A percentile compares a stretch with the other conserved stretches of the same genome.
Evolutionary conservation across 2,113 vertebrate genomes (phyloP).

Genomic region (Fregata magnificens): DNA sequence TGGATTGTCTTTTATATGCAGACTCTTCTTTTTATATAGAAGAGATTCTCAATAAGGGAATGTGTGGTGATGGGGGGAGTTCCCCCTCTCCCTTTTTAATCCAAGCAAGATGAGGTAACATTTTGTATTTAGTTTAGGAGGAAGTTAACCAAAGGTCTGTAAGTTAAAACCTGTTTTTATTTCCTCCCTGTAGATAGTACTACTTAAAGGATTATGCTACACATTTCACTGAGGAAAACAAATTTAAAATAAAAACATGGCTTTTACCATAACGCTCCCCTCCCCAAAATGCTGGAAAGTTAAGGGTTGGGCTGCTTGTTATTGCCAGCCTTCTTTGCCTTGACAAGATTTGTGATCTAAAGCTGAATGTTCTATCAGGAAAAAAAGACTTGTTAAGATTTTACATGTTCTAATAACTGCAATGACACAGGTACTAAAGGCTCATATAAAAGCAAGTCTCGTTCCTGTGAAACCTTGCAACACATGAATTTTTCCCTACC

Average conservation of each 20-base stretch:
- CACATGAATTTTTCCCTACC: not conserved
- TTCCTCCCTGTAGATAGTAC: not conserved
- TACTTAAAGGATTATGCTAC: not conserved
- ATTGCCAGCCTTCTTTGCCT: conserved; percentile 2
- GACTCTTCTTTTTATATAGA: conserved; percentile 73
- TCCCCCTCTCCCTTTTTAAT: conserved; percentile 59
- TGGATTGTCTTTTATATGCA: conserved; percentile 91
- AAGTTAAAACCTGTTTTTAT: conserved; percentile 65
- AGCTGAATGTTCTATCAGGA: not conserved
- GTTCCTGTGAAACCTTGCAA: conserved; percentile 3
- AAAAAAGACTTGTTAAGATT: conserved; percentile 28
- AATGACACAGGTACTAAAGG: conserved; percentile 8
- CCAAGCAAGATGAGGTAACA: conserved; percentile 38
- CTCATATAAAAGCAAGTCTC: not conserved
- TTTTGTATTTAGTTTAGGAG: conserved; percentile 55
- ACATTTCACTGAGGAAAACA: not conserved
- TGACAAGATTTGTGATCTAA: conserved; percentile 45
- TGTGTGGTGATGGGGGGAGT: conserved; percentile 26
- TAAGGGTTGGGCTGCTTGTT: not conserved
- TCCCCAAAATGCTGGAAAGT: not conserved
- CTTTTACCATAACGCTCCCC: not conserved
- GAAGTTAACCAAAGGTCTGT: conserved; percentile 61
- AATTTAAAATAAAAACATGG: not conserved
- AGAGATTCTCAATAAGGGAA: conserved; percentile 67
- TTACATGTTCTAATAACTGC: conserved; percentile 24